Percentiles rank a stretch among this genome's conserved stretches.
These are phyloP conservation scores for Sebastes ruberrimus DNA, from an alignment of 2,797 vertebrate genomes.

Conservation along the genomic window DNA sequence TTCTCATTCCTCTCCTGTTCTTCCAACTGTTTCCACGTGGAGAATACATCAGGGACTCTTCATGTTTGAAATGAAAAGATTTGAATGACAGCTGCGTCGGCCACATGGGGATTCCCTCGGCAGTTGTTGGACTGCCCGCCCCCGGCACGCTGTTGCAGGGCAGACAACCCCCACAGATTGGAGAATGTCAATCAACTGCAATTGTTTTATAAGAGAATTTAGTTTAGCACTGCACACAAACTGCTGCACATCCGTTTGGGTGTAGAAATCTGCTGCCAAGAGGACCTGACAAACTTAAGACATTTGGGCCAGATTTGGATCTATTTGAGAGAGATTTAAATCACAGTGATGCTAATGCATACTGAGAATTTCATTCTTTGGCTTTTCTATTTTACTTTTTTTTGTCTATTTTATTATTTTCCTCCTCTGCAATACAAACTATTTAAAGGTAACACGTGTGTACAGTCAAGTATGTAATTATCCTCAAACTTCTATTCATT, in stretches of 20 bases:
- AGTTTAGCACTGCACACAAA: neutral
- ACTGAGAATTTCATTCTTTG: neutral
- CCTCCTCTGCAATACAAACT: neutral
- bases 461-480: neutral
- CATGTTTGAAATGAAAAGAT: slow-evolving; percentile 39
- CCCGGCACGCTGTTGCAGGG: slow-evolving; percentile 30
- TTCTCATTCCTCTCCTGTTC: neutral
- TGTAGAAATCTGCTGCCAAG: neutral
- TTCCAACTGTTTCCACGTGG: neutral
- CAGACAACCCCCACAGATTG: slow-evolving; percentile 34
- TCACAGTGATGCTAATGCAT: neutral
- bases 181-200: slow-evolving; percentile 54
- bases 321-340: neutral
- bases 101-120: slow-evolving; percentile 57
- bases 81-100: slow-evolving; percentile 56
- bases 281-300: neutral
- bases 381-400: neutral
- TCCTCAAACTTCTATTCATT: neutral
- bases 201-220: slow-evolving; percentile 10
- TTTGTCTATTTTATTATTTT: neutral
- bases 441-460: neutral
- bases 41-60: slow-evolving; percentile 12
- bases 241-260: neutral
- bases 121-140: slow-evolving; percentile 16
- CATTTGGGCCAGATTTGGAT: neutral